Conservation (phyloP, 1,140 invertebrate species). For the Macrosteles quadrilineatus region DNA sequence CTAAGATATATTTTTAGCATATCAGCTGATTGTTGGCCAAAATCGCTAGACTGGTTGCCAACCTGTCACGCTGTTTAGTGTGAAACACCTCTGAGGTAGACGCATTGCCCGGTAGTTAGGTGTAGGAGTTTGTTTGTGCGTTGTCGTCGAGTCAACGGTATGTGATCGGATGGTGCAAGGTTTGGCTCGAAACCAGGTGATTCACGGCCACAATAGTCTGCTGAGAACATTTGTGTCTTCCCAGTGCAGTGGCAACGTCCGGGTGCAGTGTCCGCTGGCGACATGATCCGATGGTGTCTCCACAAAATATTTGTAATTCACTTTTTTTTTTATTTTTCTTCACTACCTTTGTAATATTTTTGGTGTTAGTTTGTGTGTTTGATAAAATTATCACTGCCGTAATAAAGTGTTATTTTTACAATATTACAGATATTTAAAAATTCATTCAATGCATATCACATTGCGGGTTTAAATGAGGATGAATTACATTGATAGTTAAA, state of each 20-base stretch:
- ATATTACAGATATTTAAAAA: too few relatives aligned
- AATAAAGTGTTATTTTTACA: too few relatives aligned
- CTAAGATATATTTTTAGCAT: slow-evolving; percentile 1
- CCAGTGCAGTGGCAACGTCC: too few relatives aligned
- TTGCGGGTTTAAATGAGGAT: too few relatives aligned
- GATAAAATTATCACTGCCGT: too few relatives aligned
- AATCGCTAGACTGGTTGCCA: background rate
- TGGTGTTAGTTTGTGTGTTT: too few relatives aligned
- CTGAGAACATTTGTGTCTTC: too few relatives aligned
- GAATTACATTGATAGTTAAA: too few relatives aligned
- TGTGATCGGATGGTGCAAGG: slow-evolving; percentile 6
- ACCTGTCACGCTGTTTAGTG: background rate
- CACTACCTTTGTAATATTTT: too few relatives aligned
- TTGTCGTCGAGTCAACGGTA: background rate
- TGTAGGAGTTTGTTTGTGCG: background rate
- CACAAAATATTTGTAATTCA: background rate
- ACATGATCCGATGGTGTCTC: slow-evolving; percentile 4
- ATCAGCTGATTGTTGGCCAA: slow-evolving; percentile 2
- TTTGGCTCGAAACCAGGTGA: background rate
- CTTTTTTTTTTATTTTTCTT: background rate
- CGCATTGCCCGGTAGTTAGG: background rate
- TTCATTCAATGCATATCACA: too few relatives aligned
- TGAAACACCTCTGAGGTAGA: too few relatives aligned
- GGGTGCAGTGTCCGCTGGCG: too few relatives aligned
- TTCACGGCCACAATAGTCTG: slow-evolving; percentile 4